These are phyloP conservation scores for Spisula subtruncata DNA, from an alignment of 2,888 invertebrate species.

Conservation along the genomic window DNA sequence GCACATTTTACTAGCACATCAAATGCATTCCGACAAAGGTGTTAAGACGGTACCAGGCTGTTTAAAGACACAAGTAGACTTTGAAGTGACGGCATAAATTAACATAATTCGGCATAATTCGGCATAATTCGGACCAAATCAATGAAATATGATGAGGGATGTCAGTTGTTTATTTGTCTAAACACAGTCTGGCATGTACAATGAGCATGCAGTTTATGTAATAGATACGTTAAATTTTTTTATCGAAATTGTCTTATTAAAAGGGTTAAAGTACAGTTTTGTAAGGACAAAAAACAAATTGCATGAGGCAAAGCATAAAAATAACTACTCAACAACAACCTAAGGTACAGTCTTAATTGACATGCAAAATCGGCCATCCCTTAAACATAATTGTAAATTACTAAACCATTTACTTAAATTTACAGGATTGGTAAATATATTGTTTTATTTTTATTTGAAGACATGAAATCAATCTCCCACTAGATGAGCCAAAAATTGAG, in stretches of 20 bases:
- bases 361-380: neutral
- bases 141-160: conserved; percentile 15
- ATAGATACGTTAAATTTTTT: no score
- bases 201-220: neutral
- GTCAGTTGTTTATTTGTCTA: neutral
- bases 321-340: neutral
- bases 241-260: no score
- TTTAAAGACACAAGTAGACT: neutral
- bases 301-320: no score
- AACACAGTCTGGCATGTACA: neutral
- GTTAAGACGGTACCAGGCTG: neutral
- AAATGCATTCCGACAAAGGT: conserved; percentile 7
- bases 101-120: neutral
- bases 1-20: neutral
- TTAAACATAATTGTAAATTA: no score
- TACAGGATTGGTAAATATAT: no score
- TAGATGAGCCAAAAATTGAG: no score
- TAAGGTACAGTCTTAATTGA: neutral
- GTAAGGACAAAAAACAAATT: no score
- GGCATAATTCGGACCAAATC: conserved; percentile 8
- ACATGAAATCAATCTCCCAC: no score
- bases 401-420: no score
- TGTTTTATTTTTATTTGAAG: no score
- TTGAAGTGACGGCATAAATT: conserved; percentile 7
- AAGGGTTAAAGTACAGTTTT: no score